Base-by-base conservation (phyloP, 2,797 vertebrate genomes). In the Halcyon badia region DNA sequence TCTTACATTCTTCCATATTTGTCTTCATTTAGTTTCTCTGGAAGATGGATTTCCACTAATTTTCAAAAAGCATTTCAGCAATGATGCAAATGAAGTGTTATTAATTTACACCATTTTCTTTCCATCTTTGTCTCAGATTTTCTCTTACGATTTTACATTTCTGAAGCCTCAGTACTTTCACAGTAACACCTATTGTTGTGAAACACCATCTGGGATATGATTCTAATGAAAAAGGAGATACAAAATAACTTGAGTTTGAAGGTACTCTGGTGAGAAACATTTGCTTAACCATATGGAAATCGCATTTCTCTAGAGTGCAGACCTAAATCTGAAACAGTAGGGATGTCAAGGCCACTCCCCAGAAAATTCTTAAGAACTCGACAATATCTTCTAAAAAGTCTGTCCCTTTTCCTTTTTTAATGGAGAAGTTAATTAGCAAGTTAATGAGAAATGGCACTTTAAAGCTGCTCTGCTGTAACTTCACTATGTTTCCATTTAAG, bases 221-320 rank as follows among this genome's bases (percentile, higher is more conserved):
- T 70, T 96, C 80, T 93, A 89, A 93, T 88, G 96, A 89, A 97
- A 95, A 95, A 83, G 51, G 87, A 91, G 91, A 90, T 92, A 95
- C 80, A 96, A 90, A 96, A 96, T 96, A 95, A 94, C 87, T 91
- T 87, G 66, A 4, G 37, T 96, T 94, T 93, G 88, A 71, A 90
- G 95, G 93, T 91, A 79, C 15, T 60, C 83, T 97, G 78, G 93
- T 95, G 93, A 90, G 93, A 95, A 97, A 97, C 93, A 95, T 96
- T 97, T 96, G 95, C 77, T 96, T 92, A 91, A 77, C 89, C 94
- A 95, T 95, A 97, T 97, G 94, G 96, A 95, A 96, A 94, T 73
- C 14, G 26, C 91, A 85, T 97, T 95, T 95, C 91, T 96, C 77
- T 79, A 17, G 83, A 91, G 71, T 73, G 60, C 77, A 95, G 81